These are phyloP conservation scores for Phallusia fumigata DNA, from an alignment of 23 tunicate species.

Conservation along the genomic window DNA sequence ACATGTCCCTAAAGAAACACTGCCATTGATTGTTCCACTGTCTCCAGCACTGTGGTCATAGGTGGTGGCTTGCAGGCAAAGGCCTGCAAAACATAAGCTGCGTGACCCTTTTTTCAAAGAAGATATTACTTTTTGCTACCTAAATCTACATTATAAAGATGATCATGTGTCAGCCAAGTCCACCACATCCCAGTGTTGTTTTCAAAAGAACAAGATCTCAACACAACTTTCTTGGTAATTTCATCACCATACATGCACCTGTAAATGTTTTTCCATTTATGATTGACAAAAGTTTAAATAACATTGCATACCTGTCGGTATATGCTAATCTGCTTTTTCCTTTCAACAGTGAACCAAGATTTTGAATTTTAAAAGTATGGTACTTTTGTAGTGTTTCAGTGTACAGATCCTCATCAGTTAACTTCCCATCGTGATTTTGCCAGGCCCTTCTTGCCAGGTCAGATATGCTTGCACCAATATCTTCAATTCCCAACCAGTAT, in stretches of 20 bases:
- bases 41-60: background rate
- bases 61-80: conserved; percentile 25
- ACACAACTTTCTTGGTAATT: conserved; percentile 26
- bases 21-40: conserved; percentile 1
- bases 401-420: conserved; percentile 15
- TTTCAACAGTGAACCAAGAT: conserved; percentile 9
- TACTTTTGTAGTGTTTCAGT: conserved; percentile 22
- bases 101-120: background rate
- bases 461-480: conserved; percentile 21
- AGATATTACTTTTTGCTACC: conserved; percentile 28
- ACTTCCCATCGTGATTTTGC: conserved; percentile 15
- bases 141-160: conserved; percentile 55
- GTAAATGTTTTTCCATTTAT: background rate
- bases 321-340: conserved; percentile 13
- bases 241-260: conserved; percentile 75
- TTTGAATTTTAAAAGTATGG: conserved; percentile 38
- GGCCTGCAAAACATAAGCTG: conserved; percentile 15
- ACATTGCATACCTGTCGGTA: conserved; percentile 34
- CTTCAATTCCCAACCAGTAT: conserved; percentile 65
- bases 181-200: conserved; percentile 40
- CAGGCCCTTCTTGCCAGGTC: conserved; percentile 27
- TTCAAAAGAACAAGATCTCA: conserved; percentile 59
- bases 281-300: background rate
- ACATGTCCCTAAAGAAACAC: conserved; percentile 42
- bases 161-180: conserved; percentile 69